Evolutionary conservation across 2,797 vertebrate species (phyloP).

Genomic region (Cottoperca gobio): DNA sequence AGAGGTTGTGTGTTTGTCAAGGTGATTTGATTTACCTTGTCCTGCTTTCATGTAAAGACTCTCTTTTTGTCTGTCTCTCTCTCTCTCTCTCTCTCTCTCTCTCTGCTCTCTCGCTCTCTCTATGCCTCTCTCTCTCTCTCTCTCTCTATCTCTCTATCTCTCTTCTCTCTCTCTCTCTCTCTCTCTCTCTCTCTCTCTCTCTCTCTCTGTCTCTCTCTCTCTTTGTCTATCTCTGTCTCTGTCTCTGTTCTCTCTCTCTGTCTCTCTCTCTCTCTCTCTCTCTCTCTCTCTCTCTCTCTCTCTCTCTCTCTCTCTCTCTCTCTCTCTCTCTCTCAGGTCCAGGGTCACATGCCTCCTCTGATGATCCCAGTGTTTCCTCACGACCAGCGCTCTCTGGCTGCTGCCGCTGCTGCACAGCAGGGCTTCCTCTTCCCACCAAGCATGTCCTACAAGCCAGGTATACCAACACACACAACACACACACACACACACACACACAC

Average conservation of each 20-base stretch:
- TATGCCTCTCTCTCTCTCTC: too few relatives aligned
- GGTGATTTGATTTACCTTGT: not conserved
- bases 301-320: not conserved
- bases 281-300: too few relatives aligned
- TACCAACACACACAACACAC: not conserved
- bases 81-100: constrained; percentile 32
- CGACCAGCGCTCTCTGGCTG: constrained; percentile 96
- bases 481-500: constrained; percentile 2
- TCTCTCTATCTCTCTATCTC: too few relatives aligned
- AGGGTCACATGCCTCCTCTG: constrained; percentile 98
- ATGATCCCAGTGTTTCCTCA: constrained; percentile 99
- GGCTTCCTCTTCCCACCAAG: constrained; percentile 95
- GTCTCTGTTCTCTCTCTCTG: too few relatives aligned
- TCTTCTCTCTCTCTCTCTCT: not conserved
- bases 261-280: too few relatives aligned
- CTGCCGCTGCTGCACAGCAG: constrained; percentile 94
- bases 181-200: constrained; percentile 38
- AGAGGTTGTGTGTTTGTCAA: not conserved
- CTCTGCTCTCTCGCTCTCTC: constrained; percentile 41
- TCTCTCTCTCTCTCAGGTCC: constrained; percentile 84
- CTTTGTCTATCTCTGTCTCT: too few relatives aligned
- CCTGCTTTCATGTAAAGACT: not conserved
- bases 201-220: constrained; percentile 51
- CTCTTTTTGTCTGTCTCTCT: constrained; percentile 38
- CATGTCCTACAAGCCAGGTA: constrained; percentile 98